Evolutionary conservation across 1,140 invertebrate genomes (phyloP).

Genomic region (Tribolium castaneum): DNA sequence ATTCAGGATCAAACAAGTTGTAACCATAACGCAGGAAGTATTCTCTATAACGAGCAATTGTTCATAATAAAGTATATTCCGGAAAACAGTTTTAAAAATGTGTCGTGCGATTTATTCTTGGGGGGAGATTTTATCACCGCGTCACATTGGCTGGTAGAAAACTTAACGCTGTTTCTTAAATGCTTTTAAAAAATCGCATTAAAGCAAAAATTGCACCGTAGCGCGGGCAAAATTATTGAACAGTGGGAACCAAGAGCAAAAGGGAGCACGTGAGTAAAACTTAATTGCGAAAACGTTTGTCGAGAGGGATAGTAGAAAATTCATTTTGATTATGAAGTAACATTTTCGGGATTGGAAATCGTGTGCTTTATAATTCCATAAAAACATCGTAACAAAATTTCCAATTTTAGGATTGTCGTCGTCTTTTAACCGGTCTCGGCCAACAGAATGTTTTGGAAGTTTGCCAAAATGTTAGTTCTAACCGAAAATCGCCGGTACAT

Average conservation of each 20-base stretch:
- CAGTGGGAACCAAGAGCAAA: neutral
- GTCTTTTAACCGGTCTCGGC: conserved; percentile 44
- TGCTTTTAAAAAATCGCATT: conserved; percentile 34
- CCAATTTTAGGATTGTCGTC: conserved; percentile 49
- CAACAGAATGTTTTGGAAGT: conserved; percentile 44
- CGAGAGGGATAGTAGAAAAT: conserved; percentile 5
- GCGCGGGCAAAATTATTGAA: neutral
- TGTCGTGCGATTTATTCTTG: conserved; percentile 32
- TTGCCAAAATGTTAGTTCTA: conserved; percentile 48
- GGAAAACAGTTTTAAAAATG: conserved; percentile 37
- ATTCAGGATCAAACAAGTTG: conserved; percentile 2
- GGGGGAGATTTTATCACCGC: conserved; percentile 39
- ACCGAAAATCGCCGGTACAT: conserved; percentile 45
- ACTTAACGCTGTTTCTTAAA: conserved; percentile 31
- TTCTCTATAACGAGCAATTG: conserved; percentile 34
- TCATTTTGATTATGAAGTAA: conserved; percentile 38
- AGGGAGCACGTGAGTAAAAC: neutral
- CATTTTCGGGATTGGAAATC: conserved; percentile 36
- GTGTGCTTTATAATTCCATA: conserved; percentile 45
- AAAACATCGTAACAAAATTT: conserved; percentile 49
- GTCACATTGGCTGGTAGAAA: conserved; percentile 27
- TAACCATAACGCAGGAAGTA: conserved; percentile 9
- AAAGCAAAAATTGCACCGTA: conserved; percentile 5
- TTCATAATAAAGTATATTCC: conserved; percentile 31
- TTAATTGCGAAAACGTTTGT: conserved; percentile 25